Base-by-base conservation (phyloP, 2,113 vertebrate genomes). In the Columba livia region DNA sequence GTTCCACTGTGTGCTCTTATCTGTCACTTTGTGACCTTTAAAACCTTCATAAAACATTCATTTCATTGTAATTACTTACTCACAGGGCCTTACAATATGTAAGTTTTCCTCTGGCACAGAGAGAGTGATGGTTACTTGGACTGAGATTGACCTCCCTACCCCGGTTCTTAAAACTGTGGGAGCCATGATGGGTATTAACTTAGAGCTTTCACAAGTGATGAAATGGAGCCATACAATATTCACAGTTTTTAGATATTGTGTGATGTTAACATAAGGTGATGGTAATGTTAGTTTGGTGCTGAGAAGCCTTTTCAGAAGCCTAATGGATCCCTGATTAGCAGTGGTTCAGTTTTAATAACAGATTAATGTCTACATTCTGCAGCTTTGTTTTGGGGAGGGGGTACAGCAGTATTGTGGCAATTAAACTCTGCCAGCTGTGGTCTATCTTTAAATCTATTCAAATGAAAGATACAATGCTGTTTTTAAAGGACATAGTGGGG, bases 41-140 rank as follows among this genome's bases (percentile, higher is more conserved):
- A 93, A 93, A 77, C 50, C 84, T 94, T 95, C 81, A 88, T 95
- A 77, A 94, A 96, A 85, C 66, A 78, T 96, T 91, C 1, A 91
- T 94, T 91, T 89, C 8, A 10, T 79, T 83, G 10, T 80, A 82
- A 93, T 89, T 60, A 47, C 44, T 85, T 79, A 84, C 89, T 91
- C 61, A n/a, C 40, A 21, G 54, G 15, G 12, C 36, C 56, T 80
- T 91, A 70, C 25, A 71, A 10, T 82, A 48, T 54, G 32, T 73
- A 93, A n/a, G n/a, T 90, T 78, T 72, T 67, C 62, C 23, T 91
- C 32, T 67, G 24, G 21, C 40, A 75, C 51, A 53, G 56, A 34
- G 31, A 8, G 40, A 73, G 10, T 40, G 79, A 31, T 31, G 93
- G 34, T 71, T 85, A 47, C 51, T 94, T 91, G 65, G 15, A 60